These are phyloP conservation scores for Leucania comma DNA, from an alignment of 2,888 invertebrate species.

Conservation along the genomic window DNA sequence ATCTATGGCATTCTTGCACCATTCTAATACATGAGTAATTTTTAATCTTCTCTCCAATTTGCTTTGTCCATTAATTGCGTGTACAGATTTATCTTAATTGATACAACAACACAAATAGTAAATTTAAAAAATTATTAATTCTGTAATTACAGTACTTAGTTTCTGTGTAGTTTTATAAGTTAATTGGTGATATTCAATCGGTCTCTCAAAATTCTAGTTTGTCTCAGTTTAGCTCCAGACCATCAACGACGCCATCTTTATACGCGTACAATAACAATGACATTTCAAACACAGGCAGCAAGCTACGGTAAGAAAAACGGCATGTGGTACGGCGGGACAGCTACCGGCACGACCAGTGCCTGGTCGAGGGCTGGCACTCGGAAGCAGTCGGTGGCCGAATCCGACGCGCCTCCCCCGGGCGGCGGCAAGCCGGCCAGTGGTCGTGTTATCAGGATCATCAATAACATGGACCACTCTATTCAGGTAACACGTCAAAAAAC, in stretches of 20 bases:
- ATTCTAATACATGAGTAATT: neutral
- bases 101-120: too few species aligned
- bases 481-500: constrained; percentile 91
- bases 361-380: constrained; percentile 94
- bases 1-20: constrained; percentile 5
- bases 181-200: neutral
- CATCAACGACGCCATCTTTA: neutral
- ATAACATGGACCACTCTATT: constrained; percentile 97
- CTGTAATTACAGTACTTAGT: too few species aligned
- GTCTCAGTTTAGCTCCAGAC: neutral
- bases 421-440: constrained; percentile 95
- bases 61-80: neutral
- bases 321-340: constrained; percentile 94
- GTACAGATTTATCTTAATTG: neutral
- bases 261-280: neutral
- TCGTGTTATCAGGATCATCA: constrained; percentile 97
- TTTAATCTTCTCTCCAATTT: neutral
- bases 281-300: constrained; percentile 92
- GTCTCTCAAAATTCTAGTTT: neutral
- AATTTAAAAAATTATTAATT: too few species aligned
- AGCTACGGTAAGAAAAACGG: constrained; percentile 98
- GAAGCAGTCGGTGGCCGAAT: constrained; percentile 96
- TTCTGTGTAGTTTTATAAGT: neutral
- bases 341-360: constrained; percentile 91
- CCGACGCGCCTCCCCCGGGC: constrained; percentile 94